Evolutionary conservation across 2,797 vertebrate genomes (phyloP), one percentile per base, ranked within the genome.

Genomic region (Benthosema pterotum): DNA sequence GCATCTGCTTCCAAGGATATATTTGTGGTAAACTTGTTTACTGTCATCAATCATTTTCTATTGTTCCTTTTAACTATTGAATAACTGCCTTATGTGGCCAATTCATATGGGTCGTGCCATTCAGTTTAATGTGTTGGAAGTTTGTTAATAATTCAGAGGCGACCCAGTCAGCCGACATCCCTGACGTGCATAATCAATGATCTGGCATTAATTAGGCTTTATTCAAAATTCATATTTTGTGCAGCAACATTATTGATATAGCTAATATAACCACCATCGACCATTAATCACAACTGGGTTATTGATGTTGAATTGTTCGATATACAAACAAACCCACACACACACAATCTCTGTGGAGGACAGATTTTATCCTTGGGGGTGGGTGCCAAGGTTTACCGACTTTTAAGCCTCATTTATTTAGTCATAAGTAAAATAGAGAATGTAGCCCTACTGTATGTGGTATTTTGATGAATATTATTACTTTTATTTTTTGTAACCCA

Each of bases 141-240:
- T 12, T 42, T 60, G 67, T 81, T 63, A 84, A 86, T 84, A 81
- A 78, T 78, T 82, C 65, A 85, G 52, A 69, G 32, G 32, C 2
- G 11, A 22, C 45, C 52, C 52, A 69, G 77, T 82, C 79, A 62
- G 82, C 77, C 77, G 72, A 85, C 67, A 54, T 67, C 80, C 74
- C 72, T 69, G 19, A 60, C 42, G 71, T 66, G 69, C 62, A 42
- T 73, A 66, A 83, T 87, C 78, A 76, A 79, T 86, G 63, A 52
- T 47, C 78, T 77, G 74, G 66, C 77, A 80, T 86, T 82, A 82
- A 87, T 85, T 76, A 82, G 53, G 63, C 73, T 82, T 76, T 63
- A 75, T 89, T 86, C 71, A 69, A 83, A 83, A 88, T 83, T 74
- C 70, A 80, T 78, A 72, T 60, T n/a, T 65, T 15, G 69, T 65